Conservation (phyloP, 2,113 vertebrate species). For the Sakesphorus luctuosus region DNA sequence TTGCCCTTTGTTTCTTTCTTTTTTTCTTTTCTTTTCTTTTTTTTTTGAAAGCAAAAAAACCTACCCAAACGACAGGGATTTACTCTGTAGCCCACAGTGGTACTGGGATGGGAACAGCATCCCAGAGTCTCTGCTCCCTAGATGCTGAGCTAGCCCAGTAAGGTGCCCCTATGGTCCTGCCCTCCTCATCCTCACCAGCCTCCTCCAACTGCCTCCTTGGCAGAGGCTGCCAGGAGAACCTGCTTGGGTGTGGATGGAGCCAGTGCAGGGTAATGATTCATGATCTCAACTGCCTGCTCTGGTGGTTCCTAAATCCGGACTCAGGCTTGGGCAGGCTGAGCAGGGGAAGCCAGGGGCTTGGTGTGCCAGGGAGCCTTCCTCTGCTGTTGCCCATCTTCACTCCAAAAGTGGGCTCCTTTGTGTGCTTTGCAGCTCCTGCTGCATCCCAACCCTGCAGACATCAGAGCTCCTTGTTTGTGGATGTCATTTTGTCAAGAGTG, state of each 20-base stretch:
- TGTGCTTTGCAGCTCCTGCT: neutral
- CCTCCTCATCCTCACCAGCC: neutral
- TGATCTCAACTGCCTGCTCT: neutral
- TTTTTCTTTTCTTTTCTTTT: neutral
- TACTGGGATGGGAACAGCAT: neutral
- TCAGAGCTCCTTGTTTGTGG: conserved; percentile 54
- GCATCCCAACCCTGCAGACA: conserved; percentile 13
- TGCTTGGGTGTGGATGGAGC: neutral
- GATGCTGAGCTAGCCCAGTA: neutral
- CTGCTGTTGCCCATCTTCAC: neutral
- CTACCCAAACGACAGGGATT: neutral
- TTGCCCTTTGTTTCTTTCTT: neutral
- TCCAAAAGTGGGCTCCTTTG: neutral
- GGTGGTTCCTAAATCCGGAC: neutral
- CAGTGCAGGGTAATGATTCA: neutral
- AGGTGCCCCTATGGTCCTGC: neutral
- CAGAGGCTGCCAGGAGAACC: neutral
- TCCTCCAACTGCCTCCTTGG: neutral
- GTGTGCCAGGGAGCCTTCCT: neutral
- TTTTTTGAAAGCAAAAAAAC: neutral
- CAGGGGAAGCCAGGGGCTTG: neutral
- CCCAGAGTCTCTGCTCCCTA: neutral
- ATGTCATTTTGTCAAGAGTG: conserved; percentile 47
- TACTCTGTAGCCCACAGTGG: neutral
- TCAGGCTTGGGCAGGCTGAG: neutral